phyloP scores from a whole-genome alignment of 2,797 vertebrate species.

The Spinus olivaceus region DNA sequence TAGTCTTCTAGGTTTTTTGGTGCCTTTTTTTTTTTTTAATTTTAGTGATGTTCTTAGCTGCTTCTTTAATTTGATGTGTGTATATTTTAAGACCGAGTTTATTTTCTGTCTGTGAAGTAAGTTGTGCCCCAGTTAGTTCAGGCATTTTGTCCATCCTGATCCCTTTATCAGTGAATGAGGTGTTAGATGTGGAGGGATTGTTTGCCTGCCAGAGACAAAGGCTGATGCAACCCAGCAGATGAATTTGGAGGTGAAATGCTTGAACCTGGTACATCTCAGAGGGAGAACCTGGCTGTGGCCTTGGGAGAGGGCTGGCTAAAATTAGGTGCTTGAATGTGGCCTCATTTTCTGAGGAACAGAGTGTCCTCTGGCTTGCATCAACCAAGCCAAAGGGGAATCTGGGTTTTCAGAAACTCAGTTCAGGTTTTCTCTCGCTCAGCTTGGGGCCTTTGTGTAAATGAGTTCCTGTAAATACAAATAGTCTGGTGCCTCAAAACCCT shows the following conservation, averaged over 20 bases:
- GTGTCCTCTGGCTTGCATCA: not conserved
- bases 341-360: slow-evolving; percentile 22
- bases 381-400: not conserved
- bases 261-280: not conserved
- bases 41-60: not conserved
- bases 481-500: not conserved
- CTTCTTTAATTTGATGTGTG: not conserved
- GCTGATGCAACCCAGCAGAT: not conserved
- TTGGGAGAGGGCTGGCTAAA: slow-evolving; percentile 12
- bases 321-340: slow-evolving; percentile 11
- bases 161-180: not conserved
- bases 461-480: not conserved
- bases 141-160: not conserved
- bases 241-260: not conserved
- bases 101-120: not conserved
- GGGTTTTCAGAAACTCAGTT: not conserved
- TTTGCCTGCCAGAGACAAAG: not conserved
- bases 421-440: not conserved
- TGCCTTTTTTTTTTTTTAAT: not conserved
- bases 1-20: not conserved
- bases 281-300: not conserved
- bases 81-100: not conserved
- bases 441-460: not conserved
- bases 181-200: not conserved
- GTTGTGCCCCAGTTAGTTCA: not conserved